A percentile compares a stretch with the other conserved stretches of the same genome.
Evolutionary conservation across 2,888 invertebrate genomes (phyloP).

Genomic region (Crepidodera aurea): DNA sequence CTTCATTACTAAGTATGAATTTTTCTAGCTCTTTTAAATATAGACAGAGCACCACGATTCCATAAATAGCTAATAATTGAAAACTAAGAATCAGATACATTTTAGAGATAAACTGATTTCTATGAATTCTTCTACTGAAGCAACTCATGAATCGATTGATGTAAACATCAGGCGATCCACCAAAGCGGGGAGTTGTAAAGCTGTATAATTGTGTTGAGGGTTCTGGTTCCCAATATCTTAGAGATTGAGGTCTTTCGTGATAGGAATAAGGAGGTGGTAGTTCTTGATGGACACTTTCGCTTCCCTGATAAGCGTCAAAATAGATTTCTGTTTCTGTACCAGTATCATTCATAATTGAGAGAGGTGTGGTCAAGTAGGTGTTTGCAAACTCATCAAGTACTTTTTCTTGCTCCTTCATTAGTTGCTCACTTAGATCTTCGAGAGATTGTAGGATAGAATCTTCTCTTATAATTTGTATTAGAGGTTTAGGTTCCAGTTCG

Average conservation of each 20-base stretch:
- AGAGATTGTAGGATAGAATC: constrained; percentile 1
- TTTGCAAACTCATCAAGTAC: constrained; percentile 7
- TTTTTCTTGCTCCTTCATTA: constrained; percentile 6
- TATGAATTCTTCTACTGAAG: constrained; percentile 26
- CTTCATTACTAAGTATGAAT: constrained; percentile 10
- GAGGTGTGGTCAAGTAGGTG: not conserved
- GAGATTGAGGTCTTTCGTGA: not conserved
- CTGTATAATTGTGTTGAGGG: not conserved
- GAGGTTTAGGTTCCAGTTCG: not conserved
- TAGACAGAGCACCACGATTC: constrained; percentile 54
- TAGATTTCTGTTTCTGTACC: constrained; percentile 4
- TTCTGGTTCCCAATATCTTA: not conserved
- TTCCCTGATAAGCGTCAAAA: not conserved
- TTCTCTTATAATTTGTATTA: not conserved
- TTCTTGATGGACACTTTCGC: no score
- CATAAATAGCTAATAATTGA: constrained; percentile 64
- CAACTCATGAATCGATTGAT: no score
- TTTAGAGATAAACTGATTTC: constrained; percentile 60
- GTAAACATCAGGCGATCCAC: no score
- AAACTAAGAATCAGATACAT: constrained; percentile 66
- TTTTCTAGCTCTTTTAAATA: constrained; percentile 14
- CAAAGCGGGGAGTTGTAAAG: not conserved
- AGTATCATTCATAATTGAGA: not conserved
- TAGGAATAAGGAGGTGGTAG: not conserved
- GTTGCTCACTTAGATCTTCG: constrained; percentile 4